These are phyloP conservation scores for Piaya cayana DNA, from an alignment of 2,113 vertebrate genomes.

Conservation along the genomic window DNA sequence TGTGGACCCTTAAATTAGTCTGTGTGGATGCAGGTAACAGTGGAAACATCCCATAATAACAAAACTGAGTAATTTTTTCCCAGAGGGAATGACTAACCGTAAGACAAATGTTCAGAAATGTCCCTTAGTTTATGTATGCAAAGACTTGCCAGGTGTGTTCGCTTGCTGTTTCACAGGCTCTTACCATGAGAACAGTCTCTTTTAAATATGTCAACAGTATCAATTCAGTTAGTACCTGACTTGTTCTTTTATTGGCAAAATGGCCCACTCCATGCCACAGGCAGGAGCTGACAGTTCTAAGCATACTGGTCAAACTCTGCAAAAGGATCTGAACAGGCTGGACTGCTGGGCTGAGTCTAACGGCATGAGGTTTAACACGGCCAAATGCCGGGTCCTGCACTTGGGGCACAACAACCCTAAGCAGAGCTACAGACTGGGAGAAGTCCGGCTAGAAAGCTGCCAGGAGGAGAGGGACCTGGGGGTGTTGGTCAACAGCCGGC, in stretches of 20 bases:
- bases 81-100: not conserved
- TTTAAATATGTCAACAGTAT: fast-evolving
- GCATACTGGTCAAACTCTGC: not conserved
- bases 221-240: not conserved
- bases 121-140: not conserved
- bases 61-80: not conserved
- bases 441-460: no score
- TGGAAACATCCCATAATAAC: not conserved
- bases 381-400: no score
- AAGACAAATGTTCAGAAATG: not conserved
- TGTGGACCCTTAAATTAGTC: not conserved
- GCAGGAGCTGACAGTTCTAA: not conserved
- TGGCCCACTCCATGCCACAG: not conserved
- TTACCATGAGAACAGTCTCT: not conserved
- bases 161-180: not conserved
- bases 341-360: no score
- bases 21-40: not conserved
- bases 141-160: not conserved
- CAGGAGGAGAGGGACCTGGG: no score
- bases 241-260: not conserved
- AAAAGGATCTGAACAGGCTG: no score
- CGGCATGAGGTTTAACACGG: no score
- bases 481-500: no score
- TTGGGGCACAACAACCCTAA: no score
- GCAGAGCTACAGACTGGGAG: no score